Conservation (phyloP, 2,888 invertebrate species). For the Gymnocheta viridis region DNA sequence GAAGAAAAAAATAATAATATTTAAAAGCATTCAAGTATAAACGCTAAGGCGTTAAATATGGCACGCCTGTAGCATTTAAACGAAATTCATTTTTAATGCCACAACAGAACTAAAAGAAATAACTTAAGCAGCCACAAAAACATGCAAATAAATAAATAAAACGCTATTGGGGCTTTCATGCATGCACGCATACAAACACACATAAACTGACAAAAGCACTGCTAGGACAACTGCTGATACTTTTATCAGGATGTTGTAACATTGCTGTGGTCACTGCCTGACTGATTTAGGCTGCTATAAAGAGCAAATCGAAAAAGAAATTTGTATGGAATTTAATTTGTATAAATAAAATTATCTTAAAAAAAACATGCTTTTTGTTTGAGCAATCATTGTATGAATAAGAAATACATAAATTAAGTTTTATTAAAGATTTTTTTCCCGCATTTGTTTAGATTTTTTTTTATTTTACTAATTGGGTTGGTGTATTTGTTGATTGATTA, state of each 20-base stretch:
- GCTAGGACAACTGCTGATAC: background rate
- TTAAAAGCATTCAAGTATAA: constrained; percentile 45
- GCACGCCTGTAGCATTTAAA: constrained; percentile 38
- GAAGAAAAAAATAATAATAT: background rate
- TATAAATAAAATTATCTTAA: background rate
- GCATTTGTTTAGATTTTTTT: too few species aligned
- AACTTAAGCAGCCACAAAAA: constrained; percentile 1
- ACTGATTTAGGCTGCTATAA: background rate
- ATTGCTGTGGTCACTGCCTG: background rate
- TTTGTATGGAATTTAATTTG: background rate
- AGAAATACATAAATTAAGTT: background rate
- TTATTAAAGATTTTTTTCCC: background rate
- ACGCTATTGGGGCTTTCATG: background rate
- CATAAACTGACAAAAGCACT: background rate
- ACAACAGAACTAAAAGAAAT: background rate
- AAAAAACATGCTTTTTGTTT: background rate
- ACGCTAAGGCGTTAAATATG: constrained; percentile 40
- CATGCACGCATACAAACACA: background rate
- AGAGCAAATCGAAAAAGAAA: background rate
- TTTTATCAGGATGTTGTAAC: background rate
- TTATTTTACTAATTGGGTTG: background rate
- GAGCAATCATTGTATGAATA: background rate
- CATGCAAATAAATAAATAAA: constrained; percentile 18
- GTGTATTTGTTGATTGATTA: background rate
- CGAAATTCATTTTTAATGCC: background rate